phyloP scores from a whole-genome alignment of 1,140 invertebrate genomes.

The Orchesella cincta region DNA sequence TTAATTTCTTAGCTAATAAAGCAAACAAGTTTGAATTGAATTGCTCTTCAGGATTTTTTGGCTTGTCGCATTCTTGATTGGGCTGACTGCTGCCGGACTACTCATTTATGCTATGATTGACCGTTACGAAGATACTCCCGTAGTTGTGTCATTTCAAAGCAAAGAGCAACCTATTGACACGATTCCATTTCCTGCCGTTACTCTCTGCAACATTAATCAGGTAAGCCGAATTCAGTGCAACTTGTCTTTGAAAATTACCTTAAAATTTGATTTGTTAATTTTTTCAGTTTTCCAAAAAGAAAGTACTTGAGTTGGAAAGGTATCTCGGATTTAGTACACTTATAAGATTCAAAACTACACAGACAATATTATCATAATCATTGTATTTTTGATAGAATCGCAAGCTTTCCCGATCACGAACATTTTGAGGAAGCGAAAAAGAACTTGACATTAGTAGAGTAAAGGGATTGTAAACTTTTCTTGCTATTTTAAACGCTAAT shows the following conservation, averaged over 20 bases:
- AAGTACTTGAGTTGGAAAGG: neutral
- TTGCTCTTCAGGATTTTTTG: constrained; percentile 61
- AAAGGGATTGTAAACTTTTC: neutral
- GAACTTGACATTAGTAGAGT: neutral
- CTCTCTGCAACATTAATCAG: constrained; percentile 50
- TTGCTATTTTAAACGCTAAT: neutral
- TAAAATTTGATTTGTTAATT: neutral
- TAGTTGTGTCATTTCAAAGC: constrained; percentile 62
- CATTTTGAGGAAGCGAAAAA: neutral
- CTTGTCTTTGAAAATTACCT: neutral
- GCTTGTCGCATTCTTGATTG: constrained; percentile 58
- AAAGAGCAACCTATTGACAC: constrained; percentile 41
- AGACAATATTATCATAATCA: neutral
- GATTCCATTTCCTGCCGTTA: constrained; percentile 48
- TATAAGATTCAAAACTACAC: neutral
- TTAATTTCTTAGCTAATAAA: neutral
- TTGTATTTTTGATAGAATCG: neutral
- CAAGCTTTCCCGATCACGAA: neutral
- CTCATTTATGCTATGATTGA: constrained; percentile 61
- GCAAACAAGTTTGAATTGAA: neutral
- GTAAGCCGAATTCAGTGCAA: constrained; percentile 35
- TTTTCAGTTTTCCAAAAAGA: neutral
- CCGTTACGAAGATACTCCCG: constrained; percentile 62
- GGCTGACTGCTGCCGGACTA: constrained; percentile 57
- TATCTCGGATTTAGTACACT: neutral